These are phyloP conservation scores for Drosophila stalkeri DNA, from an alignment of 2,888 invertebrate species.

Conservation along the genomic window DNA sequence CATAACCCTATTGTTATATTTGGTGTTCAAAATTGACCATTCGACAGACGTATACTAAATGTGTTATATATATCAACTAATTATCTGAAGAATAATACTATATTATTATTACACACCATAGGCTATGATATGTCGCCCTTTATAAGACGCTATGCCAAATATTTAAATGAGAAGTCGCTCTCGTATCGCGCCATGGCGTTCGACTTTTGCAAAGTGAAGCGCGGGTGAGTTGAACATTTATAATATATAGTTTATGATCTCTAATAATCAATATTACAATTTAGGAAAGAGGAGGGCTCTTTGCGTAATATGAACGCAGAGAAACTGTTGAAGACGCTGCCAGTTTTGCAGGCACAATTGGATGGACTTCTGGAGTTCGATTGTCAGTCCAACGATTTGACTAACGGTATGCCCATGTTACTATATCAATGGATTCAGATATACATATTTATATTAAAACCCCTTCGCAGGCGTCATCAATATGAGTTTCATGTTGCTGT, in stretches of 20 bases:
- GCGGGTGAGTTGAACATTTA: constrained; percentile 91
- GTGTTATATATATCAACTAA: constrained; percentile 15
- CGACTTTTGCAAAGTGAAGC: constrained; percentile 99
- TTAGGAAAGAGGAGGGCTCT: constrained; percentile 98
- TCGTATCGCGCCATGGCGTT: constrained; percentile 99
- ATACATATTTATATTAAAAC: neutral
- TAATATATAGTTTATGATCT: neutral
- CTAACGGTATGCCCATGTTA: constrained; percentile 88
- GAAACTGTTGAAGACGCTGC: constrained; percentile 97
- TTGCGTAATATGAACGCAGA: constrained; percentile 98
- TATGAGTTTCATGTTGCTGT: constrained; percentile 99
- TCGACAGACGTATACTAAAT: constrained; percentile 27
- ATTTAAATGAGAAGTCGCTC: constrained; percentile 99
- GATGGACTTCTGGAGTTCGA: constrained; percentile 98
- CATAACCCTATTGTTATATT: constrained; percentile 34
- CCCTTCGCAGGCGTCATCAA: constrained; percentile 93
- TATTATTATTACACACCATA: constrained; percentile 82
- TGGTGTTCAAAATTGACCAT: constrained; percentile 46
- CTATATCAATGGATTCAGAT: neutral
- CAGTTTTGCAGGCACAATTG: constrained; percentile 97
- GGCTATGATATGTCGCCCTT: constrained; percentile 99
- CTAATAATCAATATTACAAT: neutral
- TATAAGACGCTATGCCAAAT: constrained; percentile 99
- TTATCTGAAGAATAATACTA: constrained; percentile 19
- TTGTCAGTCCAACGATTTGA: constrained; percentile 97